These are phyloP conservation scores for Dipodomys ordii DNA, from an alignment of 2,113 vertebrate genomes.

Conservation along the genomic window DNA sequence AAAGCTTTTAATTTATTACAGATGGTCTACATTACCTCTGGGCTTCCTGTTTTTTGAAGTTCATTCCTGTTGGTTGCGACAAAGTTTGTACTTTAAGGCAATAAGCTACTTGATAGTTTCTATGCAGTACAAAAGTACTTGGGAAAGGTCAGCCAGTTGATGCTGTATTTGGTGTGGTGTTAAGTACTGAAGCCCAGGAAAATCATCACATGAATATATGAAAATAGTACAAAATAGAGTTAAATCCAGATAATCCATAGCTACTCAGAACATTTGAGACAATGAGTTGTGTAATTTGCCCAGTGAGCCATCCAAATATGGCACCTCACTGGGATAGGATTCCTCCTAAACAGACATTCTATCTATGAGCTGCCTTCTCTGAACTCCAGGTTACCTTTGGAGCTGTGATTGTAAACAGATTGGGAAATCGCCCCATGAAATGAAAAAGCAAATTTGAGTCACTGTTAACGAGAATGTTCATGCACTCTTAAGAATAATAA, in stretches of 20 bases:
- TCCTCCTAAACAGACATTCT: slow-evolving; percentile 30
- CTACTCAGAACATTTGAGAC: slow-evolving; percentile 56
- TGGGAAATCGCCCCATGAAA: background rate
- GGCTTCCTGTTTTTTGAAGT: background rate
- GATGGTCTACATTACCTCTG: slow-evolving; percentile 28
- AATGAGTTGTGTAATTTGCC: background rate
- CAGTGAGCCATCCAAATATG: background rate
- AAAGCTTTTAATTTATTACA: slow-evolving; percentile 46
- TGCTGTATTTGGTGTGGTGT: slow-evolving; percentile 28
- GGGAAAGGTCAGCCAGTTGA: slow-evolving; percentile 33
- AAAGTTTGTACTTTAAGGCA: slow-evolving; percentile 50
- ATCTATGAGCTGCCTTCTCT: slow-evolving; percentile 17
- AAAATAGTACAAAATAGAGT: slow-evolving; percentile 47
- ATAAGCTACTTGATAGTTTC: background rate
- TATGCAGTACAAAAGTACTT: background rate
- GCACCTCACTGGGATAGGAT: background rate
- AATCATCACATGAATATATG: slow-evolving; percentile 31
- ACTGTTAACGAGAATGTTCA: slow-evolving; percentile 49
- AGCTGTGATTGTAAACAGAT: slow-evolving; percentile 40
- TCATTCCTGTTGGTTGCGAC: slow-evolving; percentile 41
- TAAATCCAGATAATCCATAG: slow-evolving; percentile 62
- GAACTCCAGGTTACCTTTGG: slow-evolving; percentile 30
- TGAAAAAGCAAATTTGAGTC: slow-evolving; percentile 40
- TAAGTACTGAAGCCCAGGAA: slow-evolving; percentile 64
- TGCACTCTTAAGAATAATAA: slow-evolving; percentile 13